These are phyloP conservation scores for Bellardia bayeri DNA, from an alignment of 2,888 invertebrate genomes.

Conservation along the genomic window DNA sequence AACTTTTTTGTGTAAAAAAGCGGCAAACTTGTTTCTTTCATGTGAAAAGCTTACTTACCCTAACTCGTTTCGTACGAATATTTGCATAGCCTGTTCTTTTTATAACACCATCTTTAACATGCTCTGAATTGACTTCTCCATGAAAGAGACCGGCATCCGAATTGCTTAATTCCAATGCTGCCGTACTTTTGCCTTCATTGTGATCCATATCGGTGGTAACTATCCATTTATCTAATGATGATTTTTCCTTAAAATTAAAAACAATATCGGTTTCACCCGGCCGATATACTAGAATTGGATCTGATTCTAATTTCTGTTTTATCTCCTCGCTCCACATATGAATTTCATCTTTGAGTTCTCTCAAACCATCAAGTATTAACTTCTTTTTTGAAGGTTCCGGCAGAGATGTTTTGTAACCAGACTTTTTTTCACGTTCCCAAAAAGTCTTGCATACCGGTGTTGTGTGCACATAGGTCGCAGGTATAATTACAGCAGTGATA, in stretches of 20 bases:
- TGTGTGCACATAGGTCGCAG: constrained; percentile 77
- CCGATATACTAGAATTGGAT: constrained; percentile 86
- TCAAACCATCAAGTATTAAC: constrained; percentile 87
- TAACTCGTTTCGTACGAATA: constrained; percentile 88
- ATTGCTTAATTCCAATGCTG: constrained; percentile 87
- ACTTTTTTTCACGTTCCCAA: constrained; percentile 83
- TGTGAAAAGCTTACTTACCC: constrained; percentile 85
- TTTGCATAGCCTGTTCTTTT: constrained; percentile 93
- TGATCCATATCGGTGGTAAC: constrained; percentile 92
- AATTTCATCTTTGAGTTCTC: constrained; percentile 88
- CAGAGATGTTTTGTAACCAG: constrained; percentile 82
- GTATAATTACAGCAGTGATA: background rate
- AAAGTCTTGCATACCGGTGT: constrained; percentile 79
- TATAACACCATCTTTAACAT: constrained; percentile 92
- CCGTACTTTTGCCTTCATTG: constrained; percentile 90
- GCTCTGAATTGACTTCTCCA: constrained; percentile 88
- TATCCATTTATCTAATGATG: constrained; percentile 89
- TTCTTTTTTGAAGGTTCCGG: constrained; percentile 84
- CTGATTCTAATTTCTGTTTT: constrained; percentile 87
- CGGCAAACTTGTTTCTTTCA: background rate
- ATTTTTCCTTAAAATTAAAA: constrained; percentile 89
- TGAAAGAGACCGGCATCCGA: constrained; percentile 90
- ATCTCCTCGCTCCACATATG: constrained; percentile 88
- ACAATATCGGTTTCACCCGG: constrained; percentile 89
- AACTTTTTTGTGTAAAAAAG: too few species aligned